These are phyloP conservation scores for Helogale parvula DNA, from an alignment of 2,113 vertebrate genomes.

Conservation along the genomic window DNA sequence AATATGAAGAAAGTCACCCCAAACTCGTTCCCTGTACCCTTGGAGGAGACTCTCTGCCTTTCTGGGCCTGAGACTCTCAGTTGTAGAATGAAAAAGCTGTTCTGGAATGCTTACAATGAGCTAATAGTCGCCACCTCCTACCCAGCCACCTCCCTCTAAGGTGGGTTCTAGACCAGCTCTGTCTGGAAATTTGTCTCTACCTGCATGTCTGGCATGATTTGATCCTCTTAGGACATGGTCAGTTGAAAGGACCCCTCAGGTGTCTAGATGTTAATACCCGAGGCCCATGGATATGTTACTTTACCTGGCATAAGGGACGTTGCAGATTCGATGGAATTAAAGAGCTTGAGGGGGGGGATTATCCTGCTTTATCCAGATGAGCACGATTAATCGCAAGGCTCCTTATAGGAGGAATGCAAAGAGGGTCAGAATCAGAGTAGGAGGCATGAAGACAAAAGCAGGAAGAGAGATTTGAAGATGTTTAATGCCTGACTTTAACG, in stretches of 20 bases:
- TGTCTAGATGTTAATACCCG: rapidly evolving
- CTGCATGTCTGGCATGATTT: rapidly evolving
- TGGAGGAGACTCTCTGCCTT: rapidly evolving
- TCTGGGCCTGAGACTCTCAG: background rate
- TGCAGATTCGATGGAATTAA: background rate
- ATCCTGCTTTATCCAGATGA: background rate
- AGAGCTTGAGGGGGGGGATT: background rate
- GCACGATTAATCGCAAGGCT: too few relatives aligned
- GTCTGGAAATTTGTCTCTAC: rapidly evolving
- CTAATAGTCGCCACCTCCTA: rapidly evolving
- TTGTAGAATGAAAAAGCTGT: background rate
- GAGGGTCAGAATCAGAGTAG: background rate
- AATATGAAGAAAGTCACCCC: background rate
- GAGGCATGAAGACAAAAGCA: background rate
- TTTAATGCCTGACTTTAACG: background rate
- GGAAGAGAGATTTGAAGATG: background rate
- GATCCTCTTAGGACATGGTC: too few relatives aligned
- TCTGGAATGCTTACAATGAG: rapidly evolving
- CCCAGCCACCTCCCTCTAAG: rapidly evolving
- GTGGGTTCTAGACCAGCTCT: rapidly evolving
- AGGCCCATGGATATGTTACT: rapidly evolving
- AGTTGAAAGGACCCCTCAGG: background rate
- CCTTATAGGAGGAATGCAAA: too few relatives aligned
- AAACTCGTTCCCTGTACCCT: background rate
- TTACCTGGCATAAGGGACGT: background rate